phyloP scores from a whole-genome alignment of 1,140 invertebrate genomes.

The Drosophila nigromelanica region DNA sequence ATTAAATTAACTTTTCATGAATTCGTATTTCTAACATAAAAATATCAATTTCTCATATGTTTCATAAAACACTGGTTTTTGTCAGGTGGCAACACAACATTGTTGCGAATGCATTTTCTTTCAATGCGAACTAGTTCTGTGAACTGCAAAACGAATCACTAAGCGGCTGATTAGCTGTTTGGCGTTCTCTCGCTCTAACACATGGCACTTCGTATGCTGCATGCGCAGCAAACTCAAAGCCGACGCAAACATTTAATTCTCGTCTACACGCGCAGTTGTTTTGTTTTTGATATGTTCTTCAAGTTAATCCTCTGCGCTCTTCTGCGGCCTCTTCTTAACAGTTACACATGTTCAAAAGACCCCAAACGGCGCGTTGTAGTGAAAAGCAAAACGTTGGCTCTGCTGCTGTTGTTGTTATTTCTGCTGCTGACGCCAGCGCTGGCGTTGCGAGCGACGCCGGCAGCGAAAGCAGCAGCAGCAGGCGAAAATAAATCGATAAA shows the following conservation, averaged over 20 bases:
- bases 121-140: slow-evolving; percentile 39
- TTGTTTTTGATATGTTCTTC: slow-evolving; percentile 16
- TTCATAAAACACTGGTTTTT: slow-evolving; percentile 11
- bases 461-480: slow-evolving; percentile 36
- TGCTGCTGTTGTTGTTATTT: slow-evolving; percentile 21
- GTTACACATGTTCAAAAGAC: slow-evolving; percentile 46
- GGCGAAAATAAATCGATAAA: slow-evolving; percentile 81
- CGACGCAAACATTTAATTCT: slow-evolving; percentile 28
- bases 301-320: slow-evolving; percentile 17
- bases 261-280: slow-evolving; percentile 33
- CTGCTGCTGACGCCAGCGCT: slow-evolving; percentile 56
- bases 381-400: slow-evolving; percentile 46
- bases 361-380: slow-evolving; percentile 39
- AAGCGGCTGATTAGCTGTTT: slow-evolving; percentile 41
- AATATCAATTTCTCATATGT: too few relatives aligned
- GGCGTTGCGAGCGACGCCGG: slow-evolving; percentile 43
- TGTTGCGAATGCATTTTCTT: slow-evolving; percentile 41
- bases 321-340: slow-evolving; percentile 9
- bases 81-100: slow-evolving; percentile 40
- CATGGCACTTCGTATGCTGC: slow-evolving; percentile 5
- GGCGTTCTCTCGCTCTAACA: slow-evolving; percentile 25
- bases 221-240: slow-evolving; percentile 18
- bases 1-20: neutral
- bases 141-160: slow-evolving; percentile 36
- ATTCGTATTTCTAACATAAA: neutral